Evolutionary conservation across 2,888 invertebrate genomes (phyloP).

Genomic region (Phyto melanocephala): DNA sequence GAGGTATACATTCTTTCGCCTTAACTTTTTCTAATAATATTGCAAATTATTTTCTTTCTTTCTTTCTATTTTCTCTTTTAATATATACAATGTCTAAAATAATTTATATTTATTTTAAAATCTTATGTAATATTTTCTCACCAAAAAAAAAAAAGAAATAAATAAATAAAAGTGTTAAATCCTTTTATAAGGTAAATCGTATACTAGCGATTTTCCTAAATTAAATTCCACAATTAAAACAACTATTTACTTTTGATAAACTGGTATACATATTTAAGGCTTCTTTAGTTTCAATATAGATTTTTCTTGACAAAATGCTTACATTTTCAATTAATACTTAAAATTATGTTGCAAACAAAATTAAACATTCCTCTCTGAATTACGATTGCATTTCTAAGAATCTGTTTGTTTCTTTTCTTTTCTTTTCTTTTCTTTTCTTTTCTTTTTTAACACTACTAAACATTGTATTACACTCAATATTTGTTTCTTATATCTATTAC

Average conservation of each 20-base stretch:
- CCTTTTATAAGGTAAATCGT: slow-evolving; percentile 69
- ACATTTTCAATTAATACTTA: not conserved
- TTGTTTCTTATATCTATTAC: not conserved
- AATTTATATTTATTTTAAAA: slow-evolving; percentile 6
- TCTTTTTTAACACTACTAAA: not conserved
- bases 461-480: not conserved
- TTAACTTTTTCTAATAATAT: slow-evolving; percentile 24
- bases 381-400: not conserved
- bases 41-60: slow-evolving; percentile 17
- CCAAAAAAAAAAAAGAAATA: too few relatives aligned
- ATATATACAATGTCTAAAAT: slow-evolving; percentile 12
- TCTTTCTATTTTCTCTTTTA: not conserved
- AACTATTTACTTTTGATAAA: slow-evolving; percentile 67
- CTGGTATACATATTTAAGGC: slow-evolving; percentile 79
- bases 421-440: not conserved
- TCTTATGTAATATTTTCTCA: too few relatives aligned
- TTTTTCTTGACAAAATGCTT: not conserved
- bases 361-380: not conserved
- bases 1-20: slow-evolving; percentile 10
- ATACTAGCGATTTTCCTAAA: slow-evolving; percentile 64
- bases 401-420: not conserved
- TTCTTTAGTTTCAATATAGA: slow-evolving; percentile 69
- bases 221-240: slow-evolving; percentile 16
- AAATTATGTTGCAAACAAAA: not conserved
- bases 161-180: too few relatives aligned